Evolutionary conservation across 2,113 vertebrate genomes (phyloP), one percentile per base, ranked within the genome.

Genomic region (Ciconia boyciana): DNA sequence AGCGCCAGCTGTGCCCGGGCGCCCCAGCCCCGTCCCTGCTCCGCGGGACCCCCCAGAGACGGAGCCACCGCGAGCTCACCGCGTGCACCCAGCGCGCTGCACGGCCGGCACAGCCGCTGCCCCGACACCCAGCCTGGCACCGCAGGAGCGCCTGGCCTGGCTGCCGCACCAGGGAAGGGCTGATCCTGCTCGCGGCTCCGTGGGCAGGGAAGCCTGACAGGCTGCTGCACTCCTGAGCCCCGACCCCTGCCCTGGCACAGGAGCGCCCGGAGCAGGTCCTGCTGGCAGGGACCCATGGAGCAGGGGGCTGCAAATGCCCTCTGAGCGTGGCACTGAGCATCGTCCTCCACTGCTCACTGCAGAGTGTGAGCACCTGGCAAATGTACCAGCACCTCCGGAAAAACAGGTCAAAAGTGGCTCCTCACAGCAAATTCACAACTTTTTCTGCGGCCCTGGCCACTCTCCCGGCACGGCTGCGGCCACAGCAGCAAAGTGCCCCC

Each of bases 211-310:
- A n/a, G 22, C 44, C 54, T 3, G 3, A 28, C 0, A 1, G n/a
- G 7, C 51, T 43, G 17, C 34, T 62, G 62, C 9, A 3, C 39
- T 70, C 51, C 68, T 21, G 46, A 89, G 12, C 61, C 16, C 22
- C 0, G 2, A 57, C 46, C 43, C 25, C 25, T 0, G 3, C 34
- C 28, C 36, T 0, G 0, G 39, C 13, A 3, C 6, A 1, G 57
- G 25, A 44, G 36, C 4, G 3, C 20, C 31, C 36, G 9, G 43
- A 36, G 81, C 43, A 64, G 25, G 43, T 28, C 57, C 48, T 41
- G n/a, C 24, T 1, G 0, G 49, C 71, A 44, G 1, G 0, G 34
- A 39, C 24, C 58, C 2, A 2, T 1, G 1, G 24, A 39, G 24
- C 34, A 24, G 25, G 26, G 70, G 70, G 85, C 58, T 87, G 82